phyloP scores from a whole-genome alignment of 2,113 vertebrate genomes.

The Nipponia nippon region DNA sequence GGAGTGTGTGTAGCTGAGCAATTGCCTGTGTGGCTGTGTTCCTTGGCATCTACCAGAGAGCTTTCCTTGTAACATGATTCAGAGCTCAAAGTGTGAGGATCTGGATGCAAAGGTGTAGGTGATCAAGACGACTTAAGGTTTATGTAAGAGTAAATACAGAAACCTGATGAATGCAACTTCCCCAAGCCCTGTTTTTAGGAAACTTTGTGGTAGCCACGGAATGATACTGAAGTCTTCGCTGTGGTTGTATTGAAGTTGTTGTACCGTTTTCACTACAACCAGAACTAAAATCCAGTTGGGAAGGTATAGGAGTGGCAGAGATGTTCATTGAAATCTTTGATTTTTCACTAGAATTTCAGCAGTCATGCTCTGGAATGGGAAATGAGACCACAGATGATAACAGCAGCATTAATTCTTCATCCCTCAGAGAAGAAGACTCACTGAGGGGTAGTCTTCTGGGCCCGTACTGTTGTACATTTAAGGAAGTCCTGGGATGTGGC shows the following conservation, averaged over 20 bases:
- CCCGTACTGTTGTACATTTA: background rate
- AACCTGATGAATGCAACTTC: background rate
- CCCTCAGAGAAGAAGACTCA: background rate
- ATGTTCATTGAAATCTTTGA: background rate
- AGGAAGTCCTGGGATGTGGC: background rate
- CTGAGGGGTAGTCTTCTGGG: background rate
- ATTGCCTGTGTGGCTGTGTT: background rate
- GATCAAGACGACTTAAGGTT: background rate
- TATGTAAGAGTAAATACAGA: background rate
- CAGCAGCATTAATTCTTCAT: background rate
- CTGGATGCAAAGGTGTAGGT: background rate
- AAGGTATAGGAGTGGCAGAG: background rate
- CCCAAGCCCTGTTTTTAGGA: background rate
- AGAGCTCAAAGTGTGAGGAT: background rate
- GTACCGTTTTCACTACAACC: background rate
- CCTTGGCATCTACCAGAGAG: background rate
- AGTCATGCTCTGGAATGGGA: background rate
- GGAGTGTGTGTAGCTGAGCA: background rate
- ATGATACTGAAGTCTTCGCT: background rate
- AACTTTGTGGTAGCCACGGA: background rate
- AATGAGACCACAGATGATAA: background rate
- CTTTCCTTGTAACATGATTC: background rate
- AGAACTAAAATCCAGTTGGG: background rate
- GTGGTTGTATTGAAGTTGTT: background rate
- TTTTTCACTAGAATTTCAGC: background rate